These are phyloP conservation scores for Calephelis nemesis DNA, from an alignment of 1,140 invertebrate species.

Conservation along the genomic window DNA sequence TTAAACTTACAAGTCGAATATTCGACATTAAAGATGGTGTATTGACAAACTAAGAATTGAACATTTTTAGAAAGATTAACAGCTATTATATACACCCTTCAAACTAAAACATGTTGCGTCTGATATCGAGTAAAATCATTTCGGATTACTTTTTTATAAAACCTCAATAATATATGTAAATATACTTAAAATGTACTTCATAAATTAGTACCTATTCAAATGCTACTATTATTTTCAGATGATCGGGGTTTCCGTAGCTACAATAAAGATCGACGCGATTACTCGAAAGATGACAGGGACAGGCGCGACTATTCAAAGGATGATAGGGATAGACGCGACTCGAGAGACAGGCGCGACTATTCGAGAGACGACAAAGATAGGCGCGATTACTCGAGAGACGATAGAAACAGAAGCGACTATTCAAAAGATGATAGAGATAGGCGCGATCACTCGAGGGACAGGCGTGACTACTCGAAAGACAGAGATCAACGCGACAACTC, in stretches of 20 bases:
- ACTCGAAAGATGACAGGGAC: conserved; percentile 38
- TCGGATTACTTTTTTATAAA: no score
- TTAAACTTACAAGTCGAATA: no score
- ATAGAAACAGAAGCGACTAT: conserved; percentile 25
- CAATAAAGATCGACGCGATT: conserved; percentile 55
- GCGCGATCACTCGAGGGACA: conserved; percentile 42
- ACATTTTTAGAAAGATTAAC: no score
- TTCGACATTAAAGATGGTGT: no score
- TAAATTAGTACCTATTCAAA: conserved; percentile 4
- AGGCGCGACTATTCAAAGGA: conserved; percentile 39
- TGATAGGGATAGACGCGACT: conserved; percentile 57
- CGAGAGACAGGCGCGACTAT: conserved; percentile 49
- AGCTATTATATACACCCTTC: no score
- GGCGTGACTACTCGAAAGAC: conserved; percentile 41
- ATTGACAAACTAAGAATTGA: no score
- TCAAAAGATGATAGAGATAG: conserved; percentile 37
- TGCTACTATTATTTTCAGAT: conserved; percentile 40
- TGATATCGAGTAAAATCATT: no score
- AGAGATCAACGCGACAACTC: conserved; percentile 54
- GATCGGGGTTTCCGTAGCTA: conserved; percentile 64
- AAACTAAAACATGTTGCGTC: no score
- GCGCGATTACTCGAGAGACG: conserved; percentile 31
- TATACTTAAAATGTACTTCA: not conserved
- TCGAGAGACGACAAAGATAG: conserved; percentile 40
- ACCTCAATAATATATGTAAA: no score